Conservation (phyloP, 2,113 vertebrate genomes). For the Leuciscus idus region DNA sequence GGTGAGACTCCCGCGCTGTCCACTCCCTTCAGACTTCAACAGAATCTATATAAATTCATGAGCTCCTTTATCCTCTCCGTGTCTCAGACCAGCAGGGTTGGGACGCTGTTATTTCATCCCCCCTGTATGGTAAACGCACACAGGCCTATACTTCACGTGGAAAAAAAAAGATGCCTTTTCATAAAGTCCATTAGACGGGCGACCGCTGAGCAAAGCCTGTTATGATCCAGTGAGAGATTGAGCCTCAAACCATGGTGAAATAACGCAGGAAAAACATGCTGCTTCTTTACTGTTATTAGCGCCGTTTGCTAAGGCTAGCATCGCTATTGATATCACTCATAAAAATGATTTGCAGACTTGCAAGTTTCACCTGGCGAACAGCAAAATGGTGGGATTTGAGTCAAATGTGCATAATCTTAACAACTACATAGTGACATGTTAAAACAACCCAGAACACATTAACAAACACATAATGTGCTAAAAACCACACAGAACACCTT, state of each 20-base stretch:
- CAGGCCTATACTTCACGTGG: not conserved
- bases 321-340: not conserved
- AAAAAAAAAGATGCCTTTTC: constrained; percentile 23
- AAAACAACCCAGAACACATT: not conserved
- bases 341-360: not conserved
- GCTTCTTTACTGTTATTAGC: not conserved
- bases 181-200: constrained; percentile 7
- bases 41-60: constrained; percentile 73
- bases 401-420: not conserved
- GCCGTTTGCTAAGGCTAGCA: not conserved
- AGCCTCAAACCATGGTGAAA: not conserved
- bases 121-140: constrained; percentile 20
- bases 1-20: constrained; percentile 60
- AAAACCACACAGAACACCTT: not conserved
- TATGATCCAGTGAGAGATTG: not conserved
- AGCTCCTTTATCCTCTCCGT: constrained; percentile 62
- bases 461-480: not conserved
- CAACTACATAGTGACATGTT: not conserved
- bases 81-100: constrained; percentile 51
- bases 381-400: not conserved
- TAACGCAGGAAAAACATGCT: not conserved
- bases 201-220: not conserved
- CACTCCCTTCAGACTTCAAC: constrained; percentile 58
- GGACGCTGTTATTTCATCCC: constrained; percentile 19
- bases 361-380: not conserved